Percentiles rank a stretch among this genome's conserved stretches.
Conservation (phyloP, 1,140 invertebrate species). For the Holcopasites calliopsidis region DNA sequence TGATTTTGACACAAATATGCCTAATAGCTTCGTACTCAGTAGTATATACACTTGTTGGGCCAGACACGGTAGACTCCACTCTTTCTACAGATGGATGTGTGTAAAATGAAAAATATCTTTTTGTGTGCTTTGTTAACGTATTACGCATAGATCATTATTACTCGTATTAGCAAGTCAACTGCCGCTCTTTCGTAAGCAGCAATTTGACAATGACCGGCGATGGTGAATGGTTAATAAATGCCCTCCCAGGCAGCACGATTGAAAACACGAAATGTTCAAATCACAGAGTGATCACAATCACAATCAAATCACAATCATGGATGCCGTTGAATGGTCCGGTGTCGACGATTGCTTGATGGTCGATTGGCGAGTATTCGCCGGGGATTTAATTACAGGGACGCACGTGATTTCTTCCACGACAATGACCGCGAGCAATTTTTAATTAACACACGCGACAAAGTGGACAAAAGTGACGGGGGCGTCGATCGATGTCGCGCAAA, state of each 20-base stretch:
- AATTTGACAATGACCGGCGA: constrained; percentile 6
- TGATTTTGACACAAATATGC: too few species aligned
- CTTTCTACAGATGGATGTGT: too few species aligned
- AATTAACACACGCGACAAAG: constrained; percentile 67
- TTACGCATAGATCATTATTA: background rate
- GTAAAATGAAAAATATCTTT: too few species aligned
- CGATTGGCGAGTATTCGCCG: constrained; percentile 60
- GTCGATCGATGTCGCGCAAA: constrained; percentile 57
- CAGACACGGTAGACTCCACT: too few species aligned
- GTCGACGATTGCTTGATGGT: constrained; percentile 44
- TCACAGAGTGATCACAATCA: constrained; percentile 7
- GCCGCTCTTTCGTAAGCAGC: background rate
- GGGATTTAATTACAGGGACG: constrained; percentile 66
- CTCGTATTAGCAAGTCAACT: constrained; percentile 19
- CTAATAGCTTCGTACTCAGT: too few species aligned
- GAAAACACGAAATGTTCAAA: constrained; percentile 46
- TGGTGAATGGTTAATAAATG: constrained; percentile 29
- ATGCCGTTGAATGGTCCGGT: constrained; percentile 23
- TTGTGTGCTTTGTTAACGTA: too few species aligned
- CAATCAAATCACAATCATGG: too few species aligned
- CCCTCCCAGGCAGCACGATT: background rate
- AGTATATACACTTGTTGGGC: too few species aligned
- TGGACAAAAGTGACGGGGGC: constrained; percentile 59
- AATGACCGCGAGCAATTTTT: constrained; percentile 71
- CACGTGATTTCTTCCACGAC: constrained; percentile 59